Evolutionary conservation across 1,140 invertebrate species (phyloP).

Genomic region (Vanessa atalanta): DNA sequence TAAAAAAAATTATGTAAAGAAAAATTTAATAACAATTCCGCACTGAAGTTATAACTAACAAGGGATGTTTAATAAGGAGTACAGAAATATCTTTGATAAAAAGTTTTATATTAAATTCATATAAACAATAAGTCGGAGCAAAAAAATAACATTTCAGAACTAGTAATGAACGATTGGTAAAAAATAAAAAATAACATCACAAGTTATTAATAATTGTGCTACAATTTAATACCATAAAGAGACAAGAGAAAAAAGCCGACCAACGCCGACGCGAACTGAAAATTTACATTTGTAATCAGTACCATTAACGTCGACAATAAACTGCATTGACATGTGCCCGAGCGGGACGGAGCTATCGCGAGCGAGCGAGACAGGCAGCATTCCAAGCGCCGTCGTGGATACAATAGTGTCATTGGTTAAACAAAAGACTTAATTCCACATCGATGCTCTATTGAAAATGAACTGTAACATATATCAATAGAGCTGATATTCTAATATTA

Average conservation of each 20-base stretch:
- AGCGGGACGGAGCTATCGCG: constrained; percentile 65
- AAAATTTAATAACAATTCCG: not conserved
- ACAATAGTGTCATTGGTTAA: constrained; percentile 58
- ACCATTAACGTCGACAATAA: constrained; percentile 79
- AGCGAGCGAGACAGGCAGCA: constrained; percentile 50
- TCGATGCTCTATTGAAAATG: constrained; percentile 43
- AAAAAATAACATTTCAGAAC: constrained; percentile 8
- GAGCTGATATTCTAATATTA: constrained; percentile 38
- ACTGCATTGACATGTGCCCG: constrained; percentile 74
- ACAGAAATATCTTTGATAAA: not conserved
- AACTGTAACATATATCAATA: constrained; percentile 46
- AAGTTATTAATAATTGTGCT: constrained; percentile 67
- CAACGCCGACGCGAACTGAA: constrained; percentile 76
- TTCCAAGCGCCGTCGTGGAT: constrained; percentile 57
- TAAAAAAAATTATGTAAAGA: not conserved
- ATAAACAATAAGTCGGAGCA: not conserved
- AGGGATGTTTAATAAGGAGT: not conserved
- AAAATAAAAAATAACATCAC: constrained; percentile 36
- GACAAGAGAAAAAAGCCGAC: constrained; percentile 74
- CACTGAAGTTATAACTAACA: not conserved
- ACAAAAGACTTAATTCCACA: constrained; percentile 44
- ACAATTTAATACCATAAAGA: constrained; percentile 78
- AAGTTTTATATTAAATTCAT: not conserved
- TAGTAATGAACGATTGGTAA: constrained; percentile 13
- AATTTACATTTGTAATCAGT: constrained; percentile 81